phyloP scores from a whole-genome alignment of 2,888 invertebrate species.

The Pasiphila rectangulata region DNA sequence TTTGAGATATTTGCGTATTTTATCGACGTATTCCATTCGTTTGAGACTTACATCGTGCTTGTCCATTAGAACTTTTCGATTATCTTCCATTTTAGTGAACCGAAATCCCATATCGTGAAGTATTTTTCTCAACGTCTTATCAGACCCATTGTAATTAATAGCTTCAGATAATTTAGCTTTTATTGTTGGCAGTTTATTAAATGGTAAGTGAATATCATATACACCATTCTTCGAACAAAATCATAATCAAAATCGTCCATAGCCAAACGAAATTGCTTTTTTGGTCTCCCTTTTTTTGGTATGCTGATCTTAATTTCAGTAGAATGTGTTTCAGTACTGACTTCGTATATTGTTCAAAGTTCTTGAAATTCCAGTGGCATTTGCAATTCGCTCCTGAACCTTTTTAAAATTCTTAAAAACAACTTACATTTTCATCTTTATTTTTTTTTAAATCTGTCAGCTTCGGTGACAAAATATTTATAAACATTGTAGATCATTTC shows the following conservation, averaged over 20 bases:
- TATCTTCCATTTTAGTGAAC: too few species aligned
- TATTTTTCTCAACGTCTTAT: too few species aligned
- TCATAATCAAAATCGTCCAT: conserved; percentile 13
- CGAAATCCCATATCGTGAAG: too few species aligned
- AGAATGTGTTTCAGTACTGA: conserved; percentile 16
- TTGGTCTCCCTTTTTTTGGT: conserved; percentile 13
- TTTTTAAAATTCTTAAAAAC: conserved; percentile 27
- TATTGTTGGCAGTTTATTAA: neutral
- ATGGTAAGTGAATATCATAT: neutral
- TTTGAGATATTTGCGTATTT: conserved; percentile 26
- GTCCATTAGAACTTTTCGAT: conserved; percentile 22
- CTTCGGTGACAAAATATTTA: conserved; percentile 10
- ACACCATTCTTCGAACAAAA: conserved; percentile 21
- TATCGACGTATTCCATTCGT: conserved; percentile 15
- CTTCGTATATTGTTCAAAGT: conserved; percentile 14
- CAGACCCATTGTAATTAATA: too few species aligned
- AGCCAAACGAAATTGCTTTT: conserved; percentile 4
- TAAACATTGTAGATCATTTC: conserved; percentile 7
- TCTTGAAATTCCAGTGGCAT: too few species aligned
- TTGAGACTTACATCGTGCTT: conserved; percentile 13
- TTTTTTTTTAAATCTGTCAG: conserved; percentile 5
- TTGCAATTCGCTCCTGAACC: conserved; percentile 23
- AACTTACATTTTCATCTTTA: conserved; percentile 11
- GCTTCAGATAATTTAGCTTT: too few species aligned
- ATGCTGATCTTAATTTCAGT: conserved; percentile 3